These are phyloP conservation scores for Argya squamiceps DNA, from an alignment of 2,797 vertebrate genomes.

Conservation along the genomic window DNA sequence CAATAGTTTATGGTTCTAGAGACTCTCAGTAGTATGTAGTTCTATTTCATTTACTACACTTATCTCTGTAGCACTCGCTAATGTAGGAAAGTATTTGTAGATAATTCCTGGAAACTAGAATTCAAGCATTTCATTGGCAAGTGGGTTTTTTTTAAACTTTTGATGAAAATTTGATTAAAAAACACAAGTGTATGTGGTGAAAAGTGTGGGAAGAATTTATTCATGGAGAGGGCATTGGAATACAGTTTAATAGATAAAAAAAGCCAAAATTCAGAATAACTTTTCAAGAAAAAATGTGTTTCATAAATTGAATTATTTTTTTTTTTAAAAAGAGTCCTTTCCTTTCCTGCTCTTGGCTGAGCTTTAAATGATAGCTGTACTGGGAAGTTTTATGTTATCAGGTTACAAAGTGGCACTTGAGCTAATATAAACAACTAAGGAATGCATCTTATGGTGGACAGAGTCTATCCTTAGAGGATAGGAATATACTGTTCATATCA, in stretches of 20 bases:
- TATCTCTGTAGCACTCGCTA: not conserved
- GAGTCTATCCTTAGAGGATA: not conserved
- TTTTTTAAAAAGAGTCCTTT: not conserved
- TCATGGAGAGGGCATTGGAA: not conserved
- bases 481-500: not conserved
- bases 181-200: rapidly evolving
- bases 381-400: not conserved
- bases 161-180: not conserved
- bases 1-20: not conserved
- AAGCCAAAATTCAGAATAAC: not conserved
- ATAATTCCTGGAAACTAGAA: not conserved
- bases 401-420: not conserved
- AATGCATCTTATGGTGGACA: not conserved
- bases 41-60: not conserved
- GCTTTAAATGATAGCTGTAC: not conserved
- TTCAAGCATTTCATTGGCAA: not conserved
- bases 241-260: not conserved
- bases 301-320: not conserved
- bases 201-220: not conserved
- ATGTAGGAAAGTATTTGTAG: not conserved
- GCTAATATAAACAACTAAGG: not conserved
- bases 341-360: not conserved
- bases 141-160: not conserved
- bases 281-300: not conserved
- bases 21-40: not conserved